Evolutionary conservation across 1,140 invertebrate species (phyloP).

Genomic region (Apocrypta bakeri): DNA sequence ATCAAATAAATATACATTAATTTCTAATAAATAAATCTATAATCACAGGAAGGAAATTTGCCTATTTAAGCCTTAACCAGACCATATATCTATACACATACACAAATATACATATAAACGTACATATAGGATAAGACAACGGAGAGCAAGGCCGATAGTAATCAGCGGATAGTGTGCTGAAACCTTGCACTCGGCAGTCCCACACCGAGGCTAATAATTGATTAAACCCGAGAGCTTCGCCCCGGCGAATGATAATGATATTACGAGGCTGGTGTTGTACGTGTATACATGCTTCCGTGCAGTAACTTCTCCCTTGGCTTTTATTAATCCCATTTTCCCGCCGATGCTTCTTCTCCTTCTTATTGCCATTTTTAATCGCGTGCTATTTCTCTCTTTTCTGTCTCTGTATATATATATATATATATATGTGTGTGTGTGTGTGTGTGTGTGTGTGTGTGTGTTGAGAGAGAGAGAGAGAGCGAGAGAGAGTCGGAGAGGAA

Average conservation of each 20-base stretch:
- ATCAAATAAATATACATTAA: too few species aligned
- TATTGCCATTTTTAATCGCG: neutral
- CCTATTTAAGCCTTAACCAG: too few species aligned
- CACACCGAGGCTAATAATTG: conserved; percentile 32
- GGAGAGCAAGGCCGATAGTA: conserved; percentile 23
- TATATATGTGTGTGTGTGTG: too few species aligned
- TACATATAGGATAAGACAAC: neutral
- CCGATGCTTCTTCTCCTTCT: neutral
- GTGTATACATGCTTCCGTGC: conserved; percentile 11
- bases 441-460: too few species aligned
- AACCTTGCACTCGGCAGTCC: neutral
- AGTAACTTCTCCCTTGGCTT: neutral
- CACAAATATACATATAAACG: neutral
- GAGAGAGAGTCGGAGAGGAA: neutral
- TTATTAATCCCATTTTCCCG: conserved; percentile 16
- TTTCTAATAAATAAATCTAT: too few species aligned
- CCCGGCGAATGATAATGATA: conserved; percentile 35
- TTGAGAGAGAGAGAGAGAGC: too few species aligned
- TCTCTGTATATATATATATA: neutral
- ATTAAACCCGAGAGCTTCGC: conserved; percentile 30
- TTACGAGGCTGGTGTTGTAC: neutral
- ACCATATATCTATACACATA: neutral
- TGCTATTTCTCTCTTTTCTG: neutral
- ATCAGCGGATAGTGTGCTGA: neutral
- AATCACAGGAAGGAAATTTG: too few species aligned